Percentiles rank a stretch among this genome's conserved stretches.
phyloP scores from a whole-genome alignment of 1,140 invertebrate genomes.

The Drosophila biarmipes region DNA sequence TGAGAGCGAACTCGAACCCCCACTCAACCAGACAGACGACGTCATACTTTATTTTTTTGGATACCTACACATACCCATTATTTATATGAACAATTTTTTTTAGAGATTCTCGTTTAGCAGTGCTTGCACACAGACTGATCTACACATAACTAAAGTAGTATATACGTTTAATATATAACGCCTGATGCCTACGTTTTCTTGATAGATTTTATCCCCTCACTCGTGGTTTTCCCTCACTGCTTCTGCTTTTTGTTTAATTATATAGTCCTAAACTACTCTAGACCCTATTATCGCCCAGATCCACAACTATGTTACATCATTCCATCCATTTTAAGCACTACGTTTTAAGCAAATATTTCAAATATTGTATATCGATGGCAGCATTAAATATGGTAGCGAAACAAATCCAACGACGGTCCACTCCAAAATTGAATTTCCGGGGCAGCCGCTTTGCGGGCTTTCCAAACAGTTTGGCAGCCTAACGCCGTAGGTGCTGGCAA shows the following conservation, averaged over 20 bases:
- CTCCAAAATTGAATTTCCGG: slow-evolving; percentile 4
- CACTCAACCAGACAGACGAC: slow-evolving; percentile 11
- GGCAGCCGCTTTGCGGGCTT: not conserved
- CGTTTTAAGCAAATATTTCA: slow-evolving; percentile 28
- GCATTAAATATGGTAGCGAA: slow-evolving; percentile 1
- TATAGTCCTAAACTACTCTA: slow-evolving; percentile 12
- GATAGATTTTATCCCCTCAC: slow-evolving; percentile 1
- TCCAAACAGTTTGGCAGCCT: slow-evolving; percentile 27
- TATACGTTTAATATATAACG: not conserved
- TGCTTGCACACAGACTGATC: slow-evolving; percentile 68
- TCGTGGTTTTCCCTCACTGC: slow-evolving; percentile 1
- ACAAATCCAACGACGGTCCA: slow-evolving; percentile 2
- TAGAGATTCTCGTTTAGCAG: slow-evolving; percentile 48
- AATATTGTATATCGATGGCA: slow-evolving; percentile 35
- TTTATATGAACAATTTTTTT: slow-evolving; percentile 19
- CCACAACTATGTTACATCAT: slow-evolving; percentile 43
- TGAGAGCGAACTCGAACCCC: slow-evolving; percentile 31
- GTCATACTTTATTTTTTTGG: slow-evolving; percentile 14
- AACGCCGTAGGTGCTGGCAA: slow-evolving; percentile 32
- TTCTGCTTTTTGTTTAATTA: slow-evolving; percentile 5
- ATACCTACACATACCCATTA: slow-evolving; percentile 18
- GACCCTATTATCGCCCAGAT: slow-evolving; percentile 12
- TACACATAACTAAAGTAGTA: slow-evolving; percentile 26
- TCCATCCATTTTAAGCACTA: slow-evolving; percentile 45
- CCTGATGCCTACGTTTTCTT: slow-evolving; percentile 6